Evolutionary conservation across 1,140 invertebrate species (phyloP), one percentile per base, ranked within the genome.

Genomic region (Macrobrachium nipponense): DNA sequence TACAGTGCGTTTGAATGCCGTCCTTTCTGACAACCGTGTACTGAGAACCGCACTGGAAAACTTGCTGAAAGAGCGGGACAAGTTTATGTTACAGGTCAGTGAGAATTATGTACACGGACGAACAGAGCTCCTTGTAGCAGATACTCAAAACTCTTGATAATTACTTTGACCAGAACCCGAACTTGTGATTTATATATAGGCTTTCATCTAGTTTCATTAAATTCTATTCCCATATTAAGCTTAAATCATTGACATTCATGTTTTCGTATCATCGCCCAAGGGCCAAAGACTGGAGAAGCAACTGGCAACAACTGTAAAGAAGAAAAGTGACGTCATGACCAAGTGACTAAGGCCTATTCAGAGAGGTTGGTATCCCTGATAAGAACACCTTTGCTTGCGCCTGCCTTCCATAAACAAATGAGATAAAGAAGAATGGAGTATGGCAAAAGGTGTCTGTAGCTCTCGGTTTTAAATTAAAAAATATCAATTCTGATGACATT

Each of bases 331-430:
- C 20, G 77, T 85, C 2, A 85, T 85, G 83, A 85, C 51, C 83
- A 85, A 60, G 83, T 85, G 11, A 85, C 83, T 7, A 85, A 85
- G 51, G 83, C 83, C 10, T 85, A 85, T 44, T 85, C 83, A 15
- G 83, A 85, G 61, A 78, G 83, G 83, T 78, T 66, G 14, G 72
- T 84, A 0, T 6, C 18, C 20, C 14, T 51, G 11, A 12, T 12
- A 15, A 11, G 27, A 44, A n/a, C n/a, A n/a, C 36, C 11, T 59
- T n/a, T 2, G 5, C 20, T n/a, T 70, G 51, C 8, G 0, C 12
- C 51, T 12, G 8, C 5, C 51, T 51, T 51, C 51, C 51, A 51
- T 10, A 51, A 51, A 10, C 51, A 0, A 6, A 5, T 8, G 51
- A 51, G 8, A 27, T 18, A n/a, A 68, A 68, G n/a, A 7, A 11